These are phyloP conservation scores for Manacus vitellinus DNA, from an alignment of 2,113 vertebrate genomes.

Conservation along the genomic window DNA sequence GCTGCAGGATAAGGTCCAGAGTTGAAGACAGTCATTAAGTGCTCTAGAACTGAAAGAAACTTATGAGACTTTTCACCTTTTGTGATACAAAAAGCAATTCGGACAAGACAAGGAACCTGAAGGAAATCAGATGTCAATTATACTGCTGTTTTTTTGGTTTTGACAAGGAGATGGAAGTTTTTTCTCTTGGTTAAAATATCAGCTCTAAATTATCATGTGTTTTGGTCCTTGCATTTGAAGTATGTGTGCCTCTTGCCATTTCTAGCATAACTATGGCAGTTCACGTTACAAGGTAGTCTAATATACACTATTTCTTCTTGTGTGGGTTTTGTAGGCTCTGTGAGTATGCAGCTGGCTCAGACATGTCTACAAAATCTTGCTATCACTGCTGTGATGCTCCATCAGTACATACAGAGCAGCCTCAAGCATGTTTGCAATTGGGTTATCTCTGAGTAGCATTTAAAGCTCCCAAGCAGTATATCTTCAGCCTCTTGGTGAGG, in stretches of 20 bases:
- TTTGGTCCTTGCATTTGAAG: background rate
- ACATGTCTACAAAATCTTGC: background rate
- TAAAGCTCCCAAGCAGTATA: background rate
- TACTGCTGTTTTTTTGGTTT: background rate
- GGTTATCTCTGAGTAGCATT: background rate
- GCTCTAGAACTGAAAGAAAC: background rate
- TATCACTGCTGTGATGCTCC: background rate
- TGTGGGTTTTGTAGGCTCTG: background rate
- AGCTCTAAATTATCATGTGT: rapidly evolving
- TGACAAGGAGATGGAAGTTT: background rate
- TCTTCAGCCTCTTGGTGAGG: background rate
- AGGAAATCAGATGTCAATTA: background rate
- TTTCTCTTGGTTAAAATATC: background rate
- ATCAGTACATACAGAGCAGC: background rate
- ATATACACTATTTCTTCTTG: background rate
- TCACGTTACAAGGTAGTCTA: background rate
- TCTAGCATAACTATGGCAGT: background rate
- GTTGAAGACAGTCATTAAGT: background rate
- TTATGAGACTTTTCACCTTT: background rate
- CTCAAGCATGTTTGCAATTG: background rate
- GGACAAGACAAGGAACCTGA: background rate
- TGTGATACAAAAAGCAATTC: background rate
- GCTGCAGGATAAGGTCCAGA: background rate
- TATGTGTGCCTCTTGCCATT: background rate
- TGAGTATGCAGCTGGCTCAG: background rate